phyloP scores from a whole-genome alignment of 2,113 vertebrate genomes.

The Martes martes region DNA sequence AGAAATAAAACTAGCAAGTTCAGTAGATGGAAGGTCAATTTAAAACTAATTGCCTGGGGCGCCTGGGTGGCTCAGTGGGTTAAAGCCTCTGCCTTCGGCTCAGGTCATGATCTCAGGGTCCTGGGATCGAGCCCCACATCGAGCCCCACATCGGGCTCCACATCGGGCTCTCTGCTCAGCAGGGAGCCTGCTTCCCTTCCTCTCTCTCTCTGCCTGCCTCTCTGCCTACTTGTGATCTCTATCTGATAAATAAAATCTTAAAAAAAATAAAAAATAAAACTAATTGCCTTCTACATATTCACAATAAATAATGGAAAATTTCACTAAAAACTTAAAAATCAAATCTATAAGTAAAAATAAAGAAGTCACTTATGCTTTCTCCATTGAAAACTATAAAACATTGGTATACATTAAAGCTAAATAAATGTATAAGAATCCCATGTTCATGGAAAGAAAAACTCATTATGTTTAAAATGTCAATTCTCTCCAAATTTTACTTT shows the following conservation, averaged over 20 bases:
- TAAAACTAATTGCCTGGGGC: not conserved
- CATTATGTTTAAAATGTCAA: not conserved
- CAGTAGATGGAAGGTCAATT: not conserved
- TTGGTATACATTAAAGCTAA: not conserved
- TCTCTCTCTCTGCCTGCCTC: no score
- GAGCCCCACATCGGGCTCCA: no score
- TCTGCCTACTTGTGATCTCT: no score
- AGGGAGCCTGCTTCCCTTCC: no score
- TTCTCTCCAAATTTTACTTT: not conserved
- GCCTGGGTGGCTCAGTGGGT: no score
- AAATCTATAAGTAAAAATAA: not conserved
- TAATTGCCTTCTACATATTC: not conserved
- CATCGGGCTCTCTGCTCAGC: no score
- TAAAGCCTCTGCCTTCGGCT: no score
- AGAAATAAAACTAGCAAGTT: not conserved
- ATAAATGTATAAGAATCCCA: not conserved
- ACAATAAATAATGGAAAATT: not conserved
- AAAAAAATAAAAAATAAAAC: not conserved
- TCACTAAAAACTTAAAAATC: not conserved
- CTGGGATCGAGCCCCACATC: no score
- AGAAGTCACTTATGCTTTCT: not conserved
- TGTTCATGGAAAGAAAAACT: not conserved
- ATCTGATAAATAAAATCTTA: no score
- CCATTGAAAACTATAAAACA: not conserved
- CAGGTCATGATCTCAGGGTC: no score